phyloP scores from a whole-genome alignment of 2,888 invertebrate genomes.

The Spisula solida region DNA sequence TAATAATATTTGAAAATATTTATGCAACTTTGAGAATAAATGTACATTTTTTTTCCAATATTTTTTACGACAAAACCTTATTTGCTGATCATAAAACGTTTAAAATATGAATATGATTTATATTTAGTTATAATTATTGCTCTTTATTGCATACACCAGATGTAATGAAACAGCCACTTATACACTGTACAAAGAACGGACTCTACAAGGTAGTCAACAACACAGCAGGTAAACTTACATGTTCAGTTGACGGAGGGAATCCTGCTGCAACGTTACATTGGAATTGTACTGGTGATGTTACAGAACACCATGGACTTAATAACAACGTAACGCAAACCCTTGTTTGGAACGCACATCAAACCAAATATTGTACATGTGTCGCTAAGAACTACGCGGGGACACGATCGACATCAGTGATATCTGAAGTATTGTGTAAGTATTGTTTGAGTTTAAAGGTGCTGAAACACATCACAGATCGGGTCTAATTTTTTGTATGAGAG shows the following conservation, averaged over 20 bases:
- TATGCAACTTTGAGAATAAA: too few relatives aligned
- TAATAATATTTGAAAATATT: too few relatives aligned
- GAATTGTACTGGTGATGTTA: neutral
- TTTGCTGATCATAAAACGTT: too few relatives aligned
- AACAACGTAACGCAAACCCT: neutral
- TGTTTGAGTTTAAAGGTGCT: too few relatives aligned
- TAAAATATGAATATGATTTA: too few relatives aligned
- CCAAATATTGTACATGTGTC: slow-evolving; percentile 7
- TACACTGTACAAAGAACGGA: neutral
- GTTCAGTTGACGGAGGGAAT: slow-evolving; percentile 4
- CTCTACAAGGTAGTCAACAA: neutral
- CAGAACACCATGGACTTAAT: neutral
- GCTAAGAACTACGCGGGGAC: neutral
- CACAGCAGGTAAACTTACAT: neutral
- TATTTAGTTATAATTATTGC: too few relatives aligned
- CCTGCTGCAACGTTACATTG: neutral
- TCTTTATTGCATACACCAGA: neutral
- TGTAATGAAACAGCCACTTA: neutral
- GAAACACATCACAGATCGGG: too few relatives aligned
- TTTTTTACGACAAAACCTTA: too few relatives aligned
- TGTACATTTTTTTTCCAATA: too few relatives aligned
- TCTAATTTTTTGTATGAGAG: too few relatives aligned
- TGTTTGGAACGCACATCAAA: slow-evolving; percentile 1
- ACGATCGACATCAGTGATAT: neutral
- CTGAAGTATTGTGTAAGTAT: neutral